Base-by-base conservation (phyloP, 2,797 vertebrate species). In the Caiman crocodilus region DNA sequence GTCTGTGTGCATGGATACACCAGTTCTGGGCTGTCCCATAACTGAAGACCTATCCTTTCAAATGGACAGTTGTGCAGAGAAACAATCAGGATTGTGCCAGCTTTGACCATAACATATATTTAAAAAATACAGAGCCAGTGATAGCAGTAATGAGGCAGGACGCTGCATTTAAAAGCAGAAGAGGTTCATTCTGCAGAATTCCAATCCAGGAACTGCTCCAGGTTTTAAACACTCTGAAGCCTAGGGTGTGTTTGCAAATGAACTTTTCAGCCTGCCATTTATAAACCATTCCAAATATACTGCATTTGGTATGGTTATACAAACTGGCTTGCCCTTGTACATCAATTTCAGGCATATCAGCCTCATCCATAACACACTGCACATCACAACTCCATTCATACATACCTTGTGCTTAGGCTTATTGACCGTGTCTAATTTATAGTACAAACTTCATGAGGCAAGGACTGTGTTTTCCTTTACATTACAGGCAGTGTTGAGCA, bases 361-460 rank as follows among this genome's bases (percentile, higher is more conserved):
- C 64, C 5, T 67, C 64, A 30, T 9, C 64, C 64, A 67, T 20
- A 67, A 67, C n/a, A 16, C 64, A n/a, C 57, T 74, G 60, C 50
- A 77, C 3, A 18, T 81, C 35, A 32, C 57, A 6, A n/a, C 75
- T 85, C 81, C 50, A 2, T 88, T 61, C 30, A 13, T 12, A 11
- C 10, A 2, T 13, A 2, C 13, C 5, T 0, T 65, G 11, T 14
- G 42, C 42, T 50, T 28, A 1, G 10, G 10, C 55, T 71, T 35
- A 35, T 71, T 26, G 14, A 76, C 74, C 76, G n/a, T 76, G 55
- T 58, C 75, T 58, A 32, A 32, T 28, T 58, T 58, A 58, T 4
- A 1, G 4, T 15, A 50, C 4, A 55, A 0, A 4, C 60, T 82
- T 55, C 73, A 7, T 12, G 42, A 80, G 35, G 56, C 42, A 86